These are phyloP conservation scores for Halesus radiatus DNA, from an alignment of 1,140 invertebrate species.

Conservation along the genomic window DNA sequence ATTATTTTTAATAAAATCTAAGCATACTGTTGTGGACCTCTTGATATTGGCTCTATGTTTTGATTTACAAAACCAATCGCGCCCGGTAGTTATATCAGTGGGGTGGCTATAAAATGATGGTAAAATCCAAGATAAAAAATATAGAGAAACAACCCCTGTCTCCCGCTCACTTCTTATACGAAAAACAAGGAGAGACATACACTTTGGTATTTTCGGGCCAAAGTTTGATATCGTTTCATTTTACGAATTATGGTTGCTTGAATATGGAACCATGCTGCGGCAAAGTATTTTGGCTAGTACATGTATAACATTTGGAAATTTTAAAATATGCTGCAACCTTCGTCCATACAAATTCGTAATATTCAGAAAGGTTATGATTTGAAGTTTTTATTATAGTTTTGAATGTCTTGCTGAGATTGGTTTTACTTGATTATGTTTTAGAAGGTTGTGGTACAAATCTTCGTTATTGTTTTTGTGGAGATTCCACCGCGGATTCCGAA, in stretches of 20 bases:
- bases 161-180: background rate
- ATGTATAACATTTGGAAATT: background rate
- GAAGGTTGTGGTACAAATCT: too few relatives aligned
- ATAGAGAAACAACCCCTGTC: background rate
- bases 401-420: too few relatives aligned
- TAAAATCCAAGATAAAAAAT: slow-evolving; percentile 42
- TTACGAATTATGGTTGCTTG: slow-evolving; percentile 40
- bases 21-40: slow-evolving; percentile 6
- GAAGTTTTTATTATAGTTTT: background rate
- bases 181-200: slow-evolving; percentile 4
- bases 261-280: slow-evolving; percentile 2
- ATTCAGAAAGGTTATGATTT: background rate
- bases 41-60: slow-evolving; percentile 49
- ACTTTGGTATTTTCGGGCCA: background rate
- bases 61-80: slow-evolving; percentile 55
- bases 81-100: slow-evolving; percentile 42
- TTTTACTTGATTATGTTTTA: too few relatives aligned
- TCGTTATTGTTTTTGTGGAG: too few relatives aligned
- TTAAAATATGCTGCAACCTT: background rate
- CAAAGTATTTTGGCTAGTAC: background rate
- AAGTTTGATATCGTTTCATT: slow-evolving; percentile 31
- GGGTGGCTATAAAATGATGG: slow-evolving; percentile 47
- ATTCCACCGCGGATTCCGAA: too few relatives aligned
- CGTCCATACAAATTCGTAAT: background rate
- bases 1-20: slow-evolving; percentile 1